Evolutionary conservation across 1,140 invertebrate genomes (phyloP), one percentile per base, ranked within the genome.

Genomic region (Drosophila subpulchrella): DNA sequence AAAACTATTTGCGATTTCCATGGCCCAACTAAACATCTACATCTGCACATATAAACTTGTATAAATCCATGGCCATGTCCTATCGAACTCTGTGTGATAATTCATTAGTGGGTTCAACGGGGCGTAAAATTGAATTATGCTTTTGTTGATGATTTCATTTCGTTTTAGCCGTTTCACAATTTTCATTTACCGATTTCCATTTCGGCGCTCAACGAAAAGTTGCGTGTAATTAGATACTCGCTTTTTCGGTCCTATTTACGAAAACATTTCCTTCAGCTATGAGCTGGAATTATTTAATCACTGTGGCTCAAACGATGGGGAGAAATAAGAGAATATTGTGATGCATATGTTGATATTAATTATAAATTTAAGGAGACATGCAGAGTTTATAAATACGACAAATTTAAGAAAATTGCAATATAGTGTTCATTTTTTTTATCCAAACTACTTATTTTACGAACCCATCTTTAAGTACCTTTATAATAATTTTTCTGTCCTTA

Each of bases 91-190:
- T 68, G 59, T 65, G 62, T 62, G 73, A 85, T 84, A 84, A 84
- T 84, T 84, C 81, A 84, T 84, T 84, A 84, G 81, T 63, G 80
- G 67, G 60, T 78, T 81, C 81, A 84, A 66, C 81, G 81, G 82
- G 41, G 73, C 81, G 81, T 85, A 84, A 84, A 84, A 84, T 79
- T 51, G 61, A 58, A 70, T 76, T 48, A 42, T 59, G 27, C 54
- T 47, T 68, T 51, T 60, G 48, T 60, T 66, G 59, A 38, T 66
- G 53, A 56, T 60, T 77, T 62, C 50, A 42, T 44, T 73, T 47
- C 39, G 30, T 62, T 56, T 47, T 68, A 50, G 50, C 42, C 67
- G 17, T 39, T 68, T 42, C 13, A 38, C 38, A 44, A 63, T 68
- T 68, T 38, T 66, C 38, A 46, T 53, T 68, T 38, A n/a, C 30